Conservation (phyloP, 1,140 invertebrate species). For the Drosophila gunungcola region DNA sequence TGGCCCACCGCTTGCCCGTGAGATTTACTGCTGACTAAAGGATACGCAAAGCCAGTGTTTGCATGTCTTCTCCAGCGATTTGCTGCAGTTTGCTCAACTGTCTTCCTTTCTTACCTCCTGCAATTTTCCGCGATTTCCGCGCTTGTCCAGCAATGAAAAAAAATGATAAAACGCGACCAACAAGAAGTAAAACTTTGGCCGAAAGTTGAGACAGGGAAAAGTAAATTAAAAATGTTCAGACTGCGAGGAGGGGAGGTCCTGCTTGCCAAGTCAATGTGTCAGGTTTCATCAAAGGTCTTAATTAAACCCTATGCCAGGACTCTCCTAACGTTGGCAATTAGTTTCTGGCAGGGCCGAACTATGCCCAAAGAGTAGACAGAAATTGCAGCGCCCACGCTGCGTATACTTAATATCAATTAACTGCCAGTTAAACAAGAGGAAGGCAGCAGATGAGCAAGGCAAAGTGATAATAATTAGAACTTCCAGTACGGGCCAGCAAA, state of each 20-base stretch:
- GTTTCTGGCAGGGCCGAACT: conserved; percentile 7
- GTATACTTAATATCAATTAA: conserved; percentile 63
- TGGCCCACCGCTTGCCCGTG: conserved; percentile 14
- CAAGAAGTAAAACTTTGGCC: conserved; percentile 3
- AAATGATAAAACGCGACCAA: conserved; percentile 1
- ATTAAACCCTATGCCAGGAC: conserved; percentile 40
- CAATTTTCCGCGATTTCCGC: conserved; percentile 4
- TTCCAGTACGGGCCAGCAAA: conserved; percentile 45
- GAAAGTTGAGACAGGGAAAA: conserved; percentile 36
- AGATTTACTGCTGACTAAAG: conserved; percentile 37
- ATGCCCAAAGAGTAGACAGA: not conserved
- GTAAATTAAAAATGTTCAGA: conserved; percentile 46
- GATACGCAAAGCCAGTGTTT: conserved; percentile 41
- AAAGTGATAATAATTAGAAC: conserved; percentile 47
- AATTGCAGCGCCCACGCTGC: conserved; percentile 21
- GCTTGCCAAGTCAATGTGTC: conserved; percentile 18
- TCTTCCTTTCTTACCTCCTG: conserved; percentile 12
- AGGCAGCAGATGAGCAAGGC: conserved; percentile 22
- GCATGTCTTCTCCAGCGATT: conserved; percentile 36
- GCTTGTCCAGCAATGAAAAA: not conserved
- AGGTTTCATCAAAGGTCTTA: conserved; percentile 48
- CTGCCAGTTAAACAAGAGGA: not conserved
- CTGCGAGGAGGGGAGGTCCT: conserved; percentile 8
- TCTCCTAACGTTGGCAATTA: conserved; percentile 18
- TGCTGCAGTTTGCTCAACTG: conserved; percentile 17